Evolutionary conservation across 2,888 invertebrate genomes (phyloP).

Genomic region (Sphaerophoria rueppellii): DNA sequence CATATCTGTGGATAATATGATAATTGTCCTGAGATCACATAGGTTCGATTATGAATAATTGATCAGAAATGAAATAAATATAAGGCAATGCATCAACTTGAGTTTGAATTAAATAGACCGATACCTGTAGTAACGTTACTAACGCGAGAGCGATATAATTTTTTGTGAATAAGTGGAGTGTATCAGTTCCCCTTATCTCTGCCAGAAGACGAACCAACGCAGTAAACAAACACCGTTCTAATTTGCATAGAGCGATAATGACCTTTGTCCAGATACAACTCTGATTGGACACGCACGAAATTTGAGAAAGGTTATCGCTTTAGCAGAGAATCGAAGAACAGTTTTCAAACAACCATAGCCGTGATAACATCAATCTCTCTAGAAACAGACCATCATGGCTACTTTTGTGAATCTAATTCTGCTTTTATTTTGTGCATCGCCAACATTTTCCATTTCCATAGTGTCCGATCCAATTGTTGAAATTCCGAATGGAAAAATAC

Average conservation of each 20-base stretch:
- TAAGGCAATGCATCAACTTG: no score
- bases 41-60: constrained; percentile 1
- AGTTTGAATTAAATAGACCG: no score
- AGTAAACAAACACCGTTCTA: background rate
- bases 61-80: background rate
- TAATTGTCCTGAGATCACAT: background rate
- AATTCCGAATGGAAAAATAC: constrained; percentile 76
- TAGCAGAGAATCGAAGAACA: background rate
- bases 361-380: background rate
- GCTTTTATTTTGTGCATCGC: background rate
- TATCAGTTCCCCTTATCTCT: background rate
- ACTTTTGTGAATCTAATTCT: background rate
- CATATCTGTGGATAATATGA: constrained; percentile 2
- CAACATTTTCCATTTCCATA: background rate
- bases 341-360: constrained; percentile 6
- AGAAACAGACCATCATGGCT: background rate
- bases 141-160: no score
- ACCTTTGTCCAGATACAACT: background rate
- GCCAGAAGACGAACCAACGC: no score
- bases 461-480: constrained; percentile 72
- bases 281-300: background rate
- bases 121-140: no score
- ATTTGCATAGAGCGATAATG: background rate
- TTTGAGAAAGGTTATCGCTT: constrained; percentile 1
- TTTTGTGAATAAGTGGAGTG: background rate